Evolutionary conservation across 2,797 vertebrate genomes (phyloP).

Genomic region (Spea hammondii): DNA sequence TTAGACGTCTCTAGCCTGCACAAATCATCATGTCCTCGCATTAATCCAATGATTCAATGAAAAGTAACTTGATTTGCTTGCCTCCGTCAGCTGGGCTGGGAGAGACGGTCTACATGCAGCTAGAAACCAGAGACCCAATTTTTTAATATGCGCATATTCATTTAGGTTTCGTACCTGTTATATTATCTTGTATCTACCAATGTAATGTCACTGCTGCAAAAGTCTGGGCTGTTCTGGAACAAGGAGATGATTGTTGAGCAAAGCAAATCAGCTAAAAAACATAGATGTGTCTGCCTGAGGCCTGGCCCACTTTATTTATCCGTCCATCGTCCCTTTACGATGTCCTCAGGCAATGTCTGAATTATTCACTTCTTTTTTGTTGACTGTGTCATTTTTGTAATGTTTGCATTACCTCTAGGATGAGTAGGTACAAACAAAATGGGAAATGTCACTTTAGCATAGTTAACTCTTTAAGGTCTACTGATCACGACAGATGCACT

Average conservation of each 20-base stretch:
- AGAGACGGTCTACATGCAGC: background rate
- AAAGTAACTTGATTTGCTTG: background rate
- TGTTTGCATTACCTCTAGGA: slow-evolving; percentile 53
- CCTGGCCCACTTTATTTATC: slow-evolving; percentile 61
- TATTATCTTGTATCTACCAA: background rate
- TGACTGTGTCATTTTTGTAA: slow-evolving; percentile 57
- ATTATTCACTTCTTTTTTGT: slow-evolving; percentile 60
- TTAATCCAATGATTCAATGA: background rate
- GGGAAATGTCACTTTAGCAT: background rate
- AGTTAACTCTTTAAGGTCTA: background rate
- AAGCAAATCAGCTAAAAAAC: slow-evolving; percentile 1
- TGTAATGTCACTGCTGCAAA: background rate
- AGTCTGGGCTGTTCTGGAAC: background rate
- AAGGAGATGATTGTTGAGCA: background rate
- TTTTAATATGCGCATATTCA: background rate
- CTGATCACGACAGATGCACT: background rate
- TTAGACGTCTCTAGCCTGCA: background rate
- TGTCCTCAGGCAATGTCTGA: slow-evolving; percentile 58
- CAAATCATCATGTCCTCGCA: background rate
- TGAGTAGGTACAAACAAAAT: slow-evolving; percentile 13
- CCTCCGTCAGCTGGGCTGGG: background rate
- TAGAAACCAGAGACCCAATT: background rate
- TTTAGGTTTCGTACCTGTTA: background rate
- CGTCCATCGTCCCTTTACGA: slow-evolving; percentile 55
- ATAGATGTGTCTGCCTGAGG: background rate